Percentiles rank a stretch among this genome's conserved stretches.
Evolutionary conservation across 2,113 vertebrate species (phyloP).

Genomic region (rabbit (Oryctolagus cuniculus)): DNA sequence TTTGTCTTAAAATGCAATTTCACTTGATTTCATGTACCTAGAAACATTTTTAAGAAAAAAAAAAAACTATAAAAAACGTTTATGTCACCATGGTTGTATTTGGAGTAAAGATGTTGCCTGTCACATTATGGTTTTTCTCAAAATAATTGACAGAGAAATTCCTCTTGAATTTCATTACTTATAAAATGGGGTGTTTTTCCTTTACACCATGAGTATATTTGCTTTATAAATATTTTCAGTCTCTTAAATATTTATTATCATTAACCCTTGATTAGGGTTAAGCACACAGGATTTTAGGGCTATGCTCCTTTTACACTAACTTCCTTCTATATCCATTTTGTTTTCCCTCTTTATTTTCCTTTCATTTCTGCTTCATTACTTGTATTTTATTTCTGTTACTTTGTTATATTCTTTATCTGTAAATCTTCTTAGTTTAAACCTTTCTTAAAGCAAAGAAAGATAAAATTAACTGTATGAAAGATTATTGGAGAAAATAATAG

Average conservation of each 20-base stretch:
- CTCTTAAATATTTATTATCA: neutral
- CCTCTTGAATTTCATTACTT: neutral
- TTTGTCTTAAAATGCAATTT: slow-evolving; percentile 24
- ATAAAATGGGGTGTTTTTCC: neutral
- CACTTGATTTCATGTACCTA: neutral
- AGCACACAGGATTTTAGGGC: neutral
- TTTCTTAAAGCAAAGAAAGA: neutral
- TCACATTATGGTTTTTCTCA: neutral
- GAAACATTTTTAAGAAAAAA: neutral
- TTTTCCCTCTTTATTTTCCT: neutral
- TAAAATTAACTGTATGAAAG: slow-evolving; percentile 15
- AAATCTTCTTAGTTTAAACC: slow-evolving; percentile 43
- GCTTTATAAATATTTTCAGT: neutral
- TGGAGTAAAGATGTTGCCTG: neutral
- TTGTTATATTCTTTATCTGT: neutral
- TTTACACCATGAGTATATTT: neutral
- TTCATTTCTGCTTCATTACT: neutral
- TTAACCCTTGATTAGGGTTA: neutral
- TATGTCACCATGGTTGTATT: neutral
- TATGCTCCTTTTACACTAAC: neutral
- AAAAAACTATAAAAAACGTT: neutral
- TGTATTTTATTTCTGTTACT: neutral
- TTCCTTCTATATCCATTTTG: neutral
- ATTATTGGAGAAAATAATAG: neutral
- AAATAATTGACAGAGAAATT: neutral